Base-by-base conservation (phyloP, 2,113 vertebrate genomes). In the Motacilla tschutschensis region DNA sequence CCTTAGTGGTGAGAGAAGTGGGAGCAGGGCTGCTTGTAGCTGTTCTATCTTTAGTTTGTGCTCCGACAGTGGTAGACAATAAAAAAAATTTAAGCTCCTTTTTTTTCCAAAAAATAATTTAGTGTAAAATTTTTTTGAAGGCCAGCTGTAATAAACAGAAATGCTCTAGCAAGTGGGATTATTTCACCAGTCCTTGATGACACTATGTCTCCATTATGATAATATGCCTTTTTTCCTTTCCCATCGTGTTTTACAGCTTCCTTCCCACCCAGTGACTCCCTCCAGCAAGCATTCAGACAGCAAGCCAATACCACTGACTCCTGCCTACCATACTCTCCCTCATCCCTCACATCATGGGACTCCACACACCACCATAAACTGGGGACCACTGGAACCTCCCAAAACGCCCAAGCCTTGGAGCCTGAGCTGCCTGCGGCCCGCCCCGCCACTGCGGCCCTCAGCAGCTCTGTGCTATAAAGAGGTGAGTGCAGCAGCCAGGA, bases 361-460 rank as follows among this genome's bases (percentile, higher is more conserved):
- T 20, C 98, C 98, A 14, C 99, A 98, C 65, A 99, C 98, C 95
- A 98, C 98, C 8, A 97, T 99, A 97, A 99, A 98, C 96, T 99
- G 99, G 99, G 99, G 98, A 40, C 99, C 99, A 0, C 95, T 99
- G 94, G 99, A 99, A 57, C 99, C 99, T 36, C 99, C 99, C 0
- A 99, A 99, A 96, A 99, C 98, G 17, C 98, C 98, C 66, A 99
- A 99, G 91, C 99, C 99, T 13, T 99, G 99, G 99, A 99, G 98
- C 57, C 97, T 99, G 95, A 99, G 99, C 96, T 99, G 99, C 95
- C 94, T 99, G 84, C 97, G 99, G 36, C 99, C 99, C 0, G 99
- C 99, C 0, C 98, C 99, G 6, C 99, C 99, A 0, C 95, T 99
- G 19, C 96, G 98, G 62, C 99, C 99, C 43, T 99, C 99, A 4